Evolutionary conservation across 2,888 invertebrate species (phyloP), one percentile per base, ranked within the genome.

Genomic region (Amorpha juglandis): DNA sequence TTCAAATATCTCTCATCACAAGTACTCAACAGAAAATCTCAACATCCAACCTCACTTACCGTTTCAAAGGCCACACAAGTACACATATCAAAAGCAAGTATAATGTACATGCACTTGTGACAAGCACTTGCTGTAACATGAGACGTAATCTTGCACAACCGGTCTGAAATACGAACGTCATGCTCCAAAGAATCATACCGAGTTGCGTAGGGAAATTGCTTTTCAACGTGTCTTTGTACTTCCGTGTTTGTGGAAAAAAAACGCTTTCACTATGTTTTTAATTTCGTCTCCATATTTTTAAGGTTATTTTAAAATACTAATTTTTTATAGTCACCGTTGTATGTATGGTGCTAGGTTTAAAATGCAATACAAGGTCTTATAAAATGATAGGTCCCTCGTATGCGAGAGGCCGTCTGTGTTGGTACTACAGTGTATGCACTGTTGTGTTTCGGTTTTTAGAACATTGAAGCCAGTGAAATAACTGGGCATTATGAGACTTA

Each of bases 71-170:
- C 16, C 51, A 6, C 7, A 52, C 27, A 52, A 33, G 53, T 9
- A 16, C 35, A 16, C 38, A n/a, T 38, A 27, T 52, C 35, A 55
- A 55, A 16, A 16, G n/a, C n/a, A 6, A 12, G 55, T 35, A n/a
- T 33, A 52, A 12, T 33, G 14, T 33, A 11, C 38, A 58, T 42
- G 19, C 38, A 38, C 19, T 50, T 19, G 19, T 6, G 6, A 38
- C 51, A 35, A 35, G 19, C 11, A 58, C 58, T 16, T 12, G 38
- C 11, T 58, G 58, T 42, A 58, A 58, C 42, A 6, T 6, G 58
- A 58, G 42, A 19, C 19, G 58, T 0, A 19, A 38, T 16, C 58
- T 58, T 58, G 58, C 58, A 42, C 19, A 58, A 58, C 58, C 42
- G 42, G 58, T 58, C 27, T 58, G 38, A 19, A 42, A 58, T 19